Percentiles rank a stretch among this genome's conserved stretches.
Evolutionary conservation across 2,113 vertebrate species (phyloP).

Genomic region (Reinhardtius hippoglossoides): DNA sequence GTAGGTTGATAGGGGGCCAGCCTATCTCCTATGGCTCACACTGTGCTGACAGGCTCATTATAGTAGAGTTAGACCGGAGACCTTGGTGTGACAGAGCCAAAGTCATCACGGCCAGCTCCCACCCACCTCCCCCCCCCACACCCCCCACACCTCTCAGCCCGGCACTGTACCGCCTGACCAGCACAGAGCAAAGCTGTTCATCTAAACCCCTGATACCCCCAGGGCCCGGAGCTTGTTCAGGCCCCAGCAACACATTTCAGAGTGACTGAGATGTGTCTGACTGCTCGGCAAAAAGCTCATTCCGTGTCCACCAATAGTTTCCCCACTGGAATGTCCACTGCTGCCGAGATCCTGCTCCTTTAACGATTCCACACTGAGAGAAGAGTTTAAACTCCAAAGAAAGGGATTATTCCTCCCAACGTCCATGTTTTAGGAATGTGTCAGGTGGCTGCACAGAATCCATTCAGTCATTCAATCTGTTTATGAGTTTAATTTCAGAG

Average conservation of each 20-base stretch:
- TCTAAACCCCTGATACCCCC: conserved; percentile 15
- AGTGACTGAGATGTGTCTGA: conserved; percentile 41
- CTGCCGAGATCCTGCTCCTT: background rate
- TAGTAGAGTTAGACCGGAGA: conserved; percentile 65
- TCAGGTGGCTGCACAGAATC: background rate
- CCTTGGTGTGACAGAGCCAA: conserved; percentile 74
- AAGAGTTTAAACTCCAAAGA: background rate
- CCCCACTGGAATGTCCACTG: background rate
- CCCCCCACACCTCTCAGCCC: background rate
- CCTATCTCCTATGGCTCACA: conserved; percentile 63
- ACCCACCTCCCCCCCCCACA: conserved; percentile 11
- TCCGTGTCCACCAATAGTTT: conserved; percentile 10
- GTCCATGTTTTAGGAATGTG: background rate
- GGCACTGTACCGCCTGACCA: conserved; percentile 8
- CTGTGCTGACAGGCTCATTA: conserved; percentile 72
- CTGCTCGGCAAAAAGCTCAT: conserved; percentile 36
- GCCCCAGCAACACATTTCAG: conserved; percentile 24
- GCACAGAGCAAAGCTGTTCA: conserved; percentile 10
- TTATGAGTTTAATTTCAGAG: too few relatives aligned
- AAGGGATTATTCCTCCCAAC: too few relatives aligned
- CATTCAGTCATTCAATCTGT: background rate
- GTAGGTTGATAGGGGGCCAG: conserved; percentile 63
- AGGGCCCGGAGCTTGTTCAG: background rate
- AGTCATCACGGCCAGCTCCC: conserved; percentile 57
- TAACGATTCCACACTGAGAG: background rate